A percentile compares a stretch with the other conserved stretches of the same genome.
Evolutionary conservation across 2,888 invertebrate species (phyloP).

Genomic region (Ormyrus labotus): DNA sequence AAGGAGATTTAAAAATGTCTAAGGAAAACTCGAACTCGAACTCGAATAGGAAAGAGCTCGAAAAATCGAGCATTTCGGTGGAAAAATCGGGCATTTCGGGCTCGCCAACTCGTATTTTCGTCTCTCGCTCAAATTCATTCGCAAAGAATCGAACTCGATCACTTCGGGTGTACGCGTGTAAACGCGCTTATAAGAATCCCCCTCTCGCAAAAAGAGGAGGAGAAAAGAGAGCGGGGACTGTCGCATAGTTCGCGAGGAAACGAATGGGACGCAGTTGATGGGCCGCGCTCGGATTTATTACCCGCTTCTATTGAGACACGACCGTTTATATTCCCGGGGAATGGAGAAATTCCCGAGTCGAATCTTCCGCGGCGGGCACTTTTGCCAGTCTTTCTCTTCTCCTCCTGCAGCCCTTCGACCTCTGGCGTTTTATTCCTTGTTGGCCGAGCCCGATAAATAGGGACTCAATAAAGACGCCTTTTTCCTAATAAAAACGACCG

Average conservation of each 20-base stretch:
- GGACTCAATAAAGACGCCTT: too few species aligned
- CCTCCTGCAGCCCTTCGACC: background rate
- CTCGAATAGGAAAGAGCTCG: too few species aligned
- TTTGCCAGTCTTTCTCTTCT: conserved; percentile 2
- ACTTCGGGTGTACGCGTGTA: background rate
- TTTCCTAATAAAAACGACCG: too few species aligned
- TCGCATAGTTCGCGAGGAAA: conserved; percentile 25
- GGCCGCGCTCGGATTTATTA: conserved; percentile 68
- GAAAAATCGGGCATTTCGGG: too few species aligned
- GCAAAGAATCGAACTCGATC: too few species aligned
- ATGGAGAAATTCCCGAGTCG: conserved; percentile 7
- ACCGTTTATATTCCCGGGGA: conserved; percentile 65
- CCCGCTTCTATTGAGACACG: conserved; percentile 65
- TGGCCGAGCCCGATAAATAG: too few species aligned
- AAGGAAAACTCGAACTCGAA: too few species aligned
- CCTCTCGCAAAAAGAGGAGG: background rate
- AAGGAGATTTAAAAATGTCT: too few species aligned
- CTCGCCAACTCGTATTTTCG: too few species aligned
- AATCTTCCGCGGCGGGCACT: conserved; percentile 17
- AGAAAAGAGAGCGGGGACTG: background rate
- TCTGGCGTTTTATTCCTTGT: too few species aligned
- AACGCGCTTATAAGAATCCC: background rate
- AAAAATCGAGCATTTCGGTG: too few species aligned
- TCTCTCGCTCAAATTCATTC: too few species aligned
- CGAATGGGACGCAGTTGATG: conserved; percentile 44